Evolutionary conservation across 2,888 invertebrate species (phyloP), one percentile per base, ranked within the genome.

Genomic region (Diaprepes abbreviatus): DNA sequence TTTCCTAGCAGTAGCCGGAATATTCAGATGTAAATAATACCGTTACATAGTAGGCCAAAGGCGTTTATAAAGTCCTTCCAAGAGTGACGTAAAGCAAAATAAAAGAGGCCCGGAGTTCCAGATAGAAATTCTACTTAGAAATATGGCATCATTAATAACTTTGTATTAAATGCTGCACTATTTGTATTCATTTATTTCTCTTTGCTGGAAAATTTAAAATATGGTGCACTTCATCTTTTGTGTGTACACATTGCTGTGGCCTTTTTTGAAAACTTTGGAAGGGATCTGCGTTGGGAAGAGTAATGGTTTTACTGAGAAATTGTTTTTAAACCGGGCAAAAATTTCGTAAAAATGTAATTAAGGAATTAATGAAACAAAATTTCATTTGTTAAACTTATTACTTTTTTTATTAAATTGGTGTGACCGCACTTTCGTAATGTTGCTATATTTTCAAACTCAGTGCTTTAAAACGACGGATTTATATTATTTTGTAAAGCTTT

Each of bases 111-210:
- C 28, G 33, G 52, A 72, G 73, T 71, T 76, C 72, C 48, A 73
- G 78, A 78, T 79, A 79, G 79, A 77, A 78, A 77, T 78, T 79
- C 73, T 77, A 79, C 81, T 80, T 79, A 77, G 81, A 82, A 81
- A 81, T 82, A 82, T 80, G 76, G 80, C 75, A 79, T 81, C 83
- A 83, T 83, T 83, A 82, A 83, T 83, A 82, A 82, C 78, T 82
- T 80, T 78, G 79, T 82, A 82, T 83, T 82, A 82, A 82, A 83
- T 82, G 82, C 80, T 79, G 79, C 78, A 80, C 82, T 82, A 82
- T 83, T 82, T 82, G 80, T 83, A 82, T 82, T 80, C 81, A 83
- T 83, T 82, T 82, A 79, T 79, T 80, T 78, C 79, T 77, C 77
- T 80, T 79, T 76, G 72, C 43, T 52, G 59, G 50, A 59, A 75